A percentile compares a stretch with the other conserved stretches of the same genome.
These are phyloP conservation scores for Drosophila insularis DNA, from an alignment of 1,140 invertebrate species.

Conservation along the genomic window DNA sequence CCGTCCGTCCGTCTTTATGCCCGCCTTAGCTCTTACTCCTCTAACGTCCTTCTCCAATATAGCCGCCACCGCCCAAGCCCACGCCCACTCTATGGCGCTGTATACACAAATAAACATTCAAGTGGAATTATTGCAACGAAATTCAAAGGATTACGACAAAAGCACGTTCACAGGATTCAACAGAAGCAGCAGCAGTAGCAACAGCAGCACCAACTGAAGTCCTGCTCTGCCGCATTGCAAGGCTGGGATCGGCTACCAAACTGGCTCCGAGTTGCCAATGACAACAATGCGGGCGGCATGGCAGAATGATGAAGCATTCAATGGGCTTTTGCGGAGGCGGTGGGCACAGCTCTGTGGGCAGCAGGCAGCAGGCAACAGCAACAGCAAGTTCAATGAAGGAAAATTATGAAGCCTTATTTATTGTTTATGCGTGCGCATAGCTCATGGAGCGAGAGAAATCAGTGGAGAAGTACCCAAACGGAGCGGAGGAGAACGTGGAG, in stretches of 20 bases:
- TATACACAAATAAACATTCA: conserved; percentile 81
- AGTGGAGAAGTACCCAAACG: neutral
- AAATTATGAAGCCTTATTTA: conserved; percentile 81
- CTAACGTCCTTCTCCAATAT: too few species aligned
- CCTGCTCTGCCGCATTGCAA: conserved; percentile 56
- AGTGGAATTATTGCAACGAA: conserved; percentile 82
- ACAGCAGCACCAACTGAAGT: conserved; percentile 33
- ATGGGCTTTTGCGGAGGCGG: neutral
- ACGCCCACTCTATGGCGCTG: conserved; percentile 36
- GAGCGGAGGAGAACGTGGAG: neutral
- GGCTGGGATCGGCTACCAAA: conserved; percentile 59
- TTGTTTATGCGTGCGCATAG: conserved; percentile 80
- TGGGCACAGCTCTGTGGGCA: neutral
- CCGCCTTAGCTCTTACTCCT: neutral
- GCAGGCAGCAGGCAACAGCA: neutral
- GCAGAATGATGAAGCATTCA: conserved; percentile 49
- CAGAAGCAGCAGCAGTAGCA: conserved; percentile 35
- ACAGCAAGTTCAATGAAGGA: conserved; percentile 73
- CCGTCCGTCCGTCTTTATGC: too few species aligned
- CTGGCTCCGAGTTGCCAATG: conserved; percentile 64
- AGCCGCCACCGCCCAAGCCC: neutral
- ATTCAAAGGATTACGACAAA: conserved; percentile 82
- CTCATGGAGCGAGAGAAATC: conserved; percentile 44
- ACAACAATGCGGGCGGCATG: conserved; percentile 72
- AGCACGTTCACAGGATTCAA: conserved; percentile 81